Evolutionary conservation across 2,113 vertebrate genomes (phyloP), one percentile per base, ranked within the genome.

Genomic region (Ptilonorhynchus violaceus): DNA sequence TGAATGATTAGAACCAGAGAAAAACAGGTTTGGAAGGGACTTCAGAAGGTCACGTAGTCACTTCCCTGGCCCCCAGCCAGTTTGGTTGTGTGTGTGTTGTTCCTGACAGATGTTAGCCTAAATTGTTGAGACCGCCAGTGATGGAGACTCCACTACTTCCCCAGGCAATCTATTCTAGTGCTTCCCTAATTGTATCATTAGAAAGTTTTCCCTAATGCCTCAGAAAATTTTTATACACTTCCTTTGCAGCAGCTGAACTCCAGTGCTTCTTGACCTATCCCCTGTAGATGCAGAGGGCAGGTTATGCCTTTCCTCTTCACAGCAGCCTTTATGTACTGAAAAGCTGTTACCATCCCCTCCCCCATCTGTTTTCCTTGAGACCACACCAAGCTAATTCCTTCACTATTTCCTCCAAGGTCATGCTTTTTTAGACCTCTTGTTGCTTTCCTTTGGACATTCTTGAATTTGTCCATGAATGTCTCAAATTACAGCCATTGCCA

Each of bases 151-250:
- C 89, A 62, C 4, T 15, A 68, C 93, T 96, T 97, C 96, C 95
- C 93, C 94, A 94, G 95, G 95, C 95, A 93, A 92, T 95, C 87
- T 95, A 39, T 82, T 95, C 89, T 84, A 85, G 89, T 93, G 46
- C 76, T 96, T 91, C 89, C 80, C 89, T 97, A 97, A 95, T 97
- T 96, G 94, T 96, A 78, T 89, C 81, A 91, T 95, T 96, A 91
- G 93, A 89, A 96, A 92, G 86, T 96, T 96, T 96, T 96, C 96
- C 95, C 95, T 91, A 95, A 96, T 97, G 95, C 69, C 95, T 92
- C 86, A 93, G 91, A 96, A 95, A 84, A 95, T 84, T 95, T 96
- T 96, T 96, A 96, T 92, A 89, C 91, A 89, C 83, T 96, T 97
- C 96, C 96, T 96, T 78, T 91, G 83, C 15, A 21, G 89, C 86